A percentile compares a stretch with the other conserved stretches of the same genome.
Conservation (phyloP, 1,140 invertebrate genomes). For the Drosophila seguyi region DNA sequence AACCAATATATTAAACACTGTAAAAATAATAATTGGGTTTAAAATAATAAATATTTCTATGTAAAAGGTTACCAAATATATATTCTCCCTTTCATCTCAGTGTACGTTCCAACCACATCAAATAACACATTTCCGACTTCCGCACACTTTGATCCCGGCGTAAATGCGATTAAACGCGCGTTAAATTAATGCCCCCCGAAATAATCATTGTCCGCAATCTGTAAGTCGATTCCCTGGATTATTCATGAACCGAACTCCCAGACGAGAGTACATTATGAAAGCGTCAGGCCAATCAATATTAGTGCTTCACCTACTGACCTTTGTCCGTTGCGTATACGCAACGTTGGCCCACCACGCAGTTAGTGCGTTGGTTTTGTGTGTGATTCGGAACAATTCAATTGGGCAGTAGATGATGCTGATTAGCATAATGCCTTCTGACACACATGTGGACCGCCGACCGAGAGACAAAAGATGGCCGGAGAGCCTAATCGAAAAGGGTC, state of each 20-base stretch:
- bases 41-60: background rate
- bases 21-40: background rate
- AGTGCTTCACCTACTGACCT: conserved; percentile 30
- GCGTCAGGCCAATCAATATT: conserved; percentile 27
- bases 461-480: conserved; percentile 9
- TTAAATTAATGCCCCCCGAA: conserved; percentile 49
- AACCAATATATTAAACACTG: background rate
- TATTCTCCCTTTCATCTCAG: background rate
- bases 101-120: conserved; percentile 8
- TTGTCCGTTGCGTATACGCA: conserved; percentile 58
- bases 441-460: conserved; percentile 44
- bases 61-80: background rate
- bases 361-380: background rate
- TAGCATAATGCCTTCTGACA: conserved; percentile 62
- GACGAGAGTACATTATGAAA: conserved; percentile 26
- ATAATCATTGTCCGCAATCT: conserved; percentile 63
- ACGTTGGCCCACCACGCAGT: conserved; percentile 3
- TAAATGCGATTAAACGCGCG: conserved; percentile 38
- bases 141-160: conserved; percentile 29
- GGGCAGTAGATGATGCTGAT: conserved; percentile 58
- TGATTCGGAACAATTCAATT: conserved; percentile 61
- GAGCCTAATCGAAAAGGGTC: conserved; percentile 73
- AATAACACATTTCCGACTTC: conserved; percentile 13
- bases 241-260: conserved; percentile 53
- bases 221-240: conserved; percentile 44